Conservation (phyloP, 2,888 invertebrate genomes). For the Xanthia togata region DNA sequence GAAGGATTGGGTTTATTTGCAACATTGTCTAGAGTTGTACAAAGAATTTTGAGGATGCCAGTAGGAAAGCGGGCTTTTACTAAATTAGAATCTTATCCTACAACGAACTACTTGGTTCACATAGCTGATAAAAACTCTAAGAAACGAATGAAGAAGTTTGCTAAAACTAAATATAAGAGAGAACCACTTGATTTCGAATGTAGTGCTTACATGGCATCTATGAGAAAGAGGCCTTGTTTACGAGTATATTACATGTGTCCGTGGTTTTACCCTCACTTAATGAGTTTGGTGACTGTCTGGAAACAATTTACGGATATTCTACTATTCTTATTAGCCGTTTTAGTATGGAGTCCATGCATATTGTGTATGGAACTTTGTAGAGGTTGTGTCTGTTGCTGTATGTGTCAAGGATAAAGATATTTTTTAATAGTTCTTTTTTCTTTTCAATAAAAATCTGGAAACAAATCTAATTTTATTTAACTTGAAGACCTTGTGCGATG, state of each 20-base stretch:
- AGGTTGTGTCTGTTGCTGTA: constrained; percentile 71
- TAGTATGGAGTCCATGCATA: constrained; percentile 81
- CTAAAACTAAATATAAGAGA: constrained; percentile 11
- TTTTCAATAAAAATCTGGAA: constrained; percentile 2
- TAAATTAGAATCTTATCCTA: constrained; percentile 31
- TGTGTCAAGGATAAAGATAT: constrained; percentile 69
- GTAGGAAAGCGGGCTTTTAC: background rate
- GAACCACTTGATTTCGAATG: constrained; percentile 69
- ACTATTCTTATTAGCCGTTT: constrained; percentile 75
- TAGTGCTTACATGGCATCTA: constrained; percentile 73
- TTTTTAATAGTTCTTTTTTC: background rate
- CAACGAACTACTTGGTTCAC: constrained; percentile 52
- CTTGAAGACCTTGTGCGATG: too few relatives aligned
- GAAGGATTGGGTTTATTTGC: constrained; percentile 15
- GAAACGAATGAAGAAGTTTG: constrained; percentile 22
- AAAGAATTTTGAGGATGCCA: constrained; percentile 36
- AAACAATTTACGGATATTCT: constrained; percentile 73
- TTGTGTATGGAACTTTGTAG: constrained; percentile 73
- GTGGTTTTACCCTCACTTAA: constrained; percentile 78
- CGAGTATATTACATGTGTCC: constrained; percentile 73
- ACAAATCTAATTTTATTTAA: constrained; percentile 4
- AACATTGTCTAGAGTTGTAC: constrained; percentile 24
- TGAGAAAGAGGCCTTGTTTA: constrained; percentile 73
- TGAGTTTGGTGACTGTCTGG: constrained; percentile 70
- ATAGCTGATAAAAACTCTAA: constrained; percentile 45